Evolutionary conservation across 2,113 vertebrate species (phyloP).

Genomic region (Erythrolamprus reginae): DNA sequence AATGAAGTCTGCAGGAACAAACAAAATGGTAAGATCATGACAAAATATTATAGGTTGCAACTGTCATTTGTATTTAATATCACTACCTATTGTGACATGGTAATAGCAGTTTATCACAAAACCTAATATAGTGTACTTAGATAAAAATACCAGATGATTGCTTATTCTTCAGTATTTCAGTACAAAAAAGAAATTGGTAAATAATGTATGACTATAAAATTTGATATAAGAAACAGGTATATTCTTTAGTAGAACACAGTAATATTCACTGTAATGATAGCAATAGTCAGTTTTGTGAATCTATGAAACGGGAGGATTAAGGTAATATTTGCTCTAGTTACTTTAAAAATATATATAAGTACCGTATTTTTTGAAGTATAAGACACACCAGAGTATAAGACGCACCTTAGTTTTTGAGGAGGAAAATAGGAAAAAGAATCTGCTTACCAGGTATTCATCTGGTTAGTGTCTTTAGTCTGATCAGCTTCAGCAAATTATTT

Average conservation of each 20-base stretch:
- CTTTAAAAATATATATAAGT: background rate
- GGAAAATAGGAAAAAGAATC: too few relatives aligned
- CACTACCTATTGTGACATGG: background rate
- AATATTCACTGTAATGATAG: background rate
- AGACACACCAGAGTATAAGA: too few relatives aligned
- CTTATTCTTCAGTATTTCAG: background rate
- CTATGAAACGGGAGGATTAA: background rate
- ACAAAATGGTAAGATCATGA: background rate
- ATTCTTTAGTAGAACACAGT: background rate
- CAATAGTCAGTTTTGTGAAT: background rate
- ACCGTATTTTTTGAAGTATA: too few relatives aligned
- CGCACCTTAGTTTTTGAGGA: too few relatives aligned
- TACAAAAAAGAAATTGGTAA: background rate
- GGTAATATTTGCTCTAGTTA: background rate
- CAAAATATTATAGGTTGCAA: conserved; percentile 19
- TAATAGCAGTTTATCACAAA: conserved; percentile 36
- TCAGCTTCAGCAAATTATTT: too few relatives aligned
- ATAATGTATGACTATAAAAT: background rate
- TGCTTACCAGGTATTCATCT: too few relatives aligned
- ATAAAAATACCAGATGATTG: conserved; percentile 7
- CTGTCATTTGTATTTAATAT: conserved; percentile 6
- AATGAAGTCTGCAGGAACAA: background rate
- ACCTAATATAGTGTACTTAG: background rate
- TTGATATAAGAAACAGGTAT: background rate
- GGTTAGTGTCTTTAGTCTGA: too few relatives aligned